A percentile compares a stretch with the other conserved stretches of the same genome.
Conservation (phyloP, 2,113 vertebrate genomes). For the Mobula hypostoma region DNA sequence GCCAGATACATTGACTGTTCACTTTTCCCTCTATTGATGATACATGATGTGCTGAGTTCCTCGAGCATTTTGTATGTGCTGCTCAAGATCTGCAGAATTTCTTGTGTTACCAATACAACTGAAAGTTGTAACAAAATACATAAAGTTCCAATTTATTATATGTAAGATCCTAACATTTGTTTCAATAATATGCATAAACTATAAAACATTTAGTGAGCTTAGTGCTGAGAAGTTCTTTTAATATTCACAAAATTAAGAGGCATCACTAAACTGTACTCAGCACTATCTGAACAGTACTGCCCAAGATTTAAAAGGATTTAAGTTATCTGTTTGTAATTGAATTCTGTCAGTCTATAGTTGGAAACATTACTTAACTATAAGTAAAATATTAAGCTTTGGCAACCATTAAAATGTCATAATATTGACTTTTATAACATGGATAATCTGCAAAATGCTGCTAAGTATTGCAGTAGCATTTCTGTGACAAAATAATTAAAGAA, state of each 20-base stretch:
- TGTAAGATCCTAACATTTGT: background rate
- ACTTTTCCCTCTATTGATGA: too few species aligned
- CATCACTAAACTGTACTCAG: background rate
- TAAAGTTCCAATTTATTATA: background rate
- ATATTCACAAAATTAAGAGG: background rate
- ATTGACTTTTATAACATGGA: background rate
- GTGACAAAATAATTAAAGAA: background rate
- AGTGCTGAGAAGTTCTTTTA: background rate
- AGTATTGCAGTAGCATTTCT: background rate
- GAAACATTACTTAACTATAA: background rate
- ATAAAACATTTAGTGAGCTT: background rate
- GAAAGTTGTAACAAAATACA: background rate
- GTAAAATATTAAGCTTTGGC: background rate
- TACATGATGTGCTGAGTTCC: too few species aligned
- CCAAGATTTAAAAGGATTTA: background rate
- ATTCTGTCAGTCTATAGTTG: background rate
- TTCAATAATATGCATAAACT: background rate
- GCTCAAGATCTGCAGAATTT: too few species aligned
- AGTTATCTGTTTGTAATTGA: background rate
- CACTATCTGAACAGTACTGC: background rate
- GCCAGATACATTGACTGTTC: too few species aligned
- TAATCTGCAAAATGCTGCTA: background rate
- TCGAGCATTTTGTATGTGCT: too few species aligned
- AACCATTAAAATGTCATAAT: background rate
- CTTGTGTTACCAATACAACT: too few species aligned